Conservation (phyloP, 2,113 vertebrate genomes). For the Amphiprion percula region DNA sequence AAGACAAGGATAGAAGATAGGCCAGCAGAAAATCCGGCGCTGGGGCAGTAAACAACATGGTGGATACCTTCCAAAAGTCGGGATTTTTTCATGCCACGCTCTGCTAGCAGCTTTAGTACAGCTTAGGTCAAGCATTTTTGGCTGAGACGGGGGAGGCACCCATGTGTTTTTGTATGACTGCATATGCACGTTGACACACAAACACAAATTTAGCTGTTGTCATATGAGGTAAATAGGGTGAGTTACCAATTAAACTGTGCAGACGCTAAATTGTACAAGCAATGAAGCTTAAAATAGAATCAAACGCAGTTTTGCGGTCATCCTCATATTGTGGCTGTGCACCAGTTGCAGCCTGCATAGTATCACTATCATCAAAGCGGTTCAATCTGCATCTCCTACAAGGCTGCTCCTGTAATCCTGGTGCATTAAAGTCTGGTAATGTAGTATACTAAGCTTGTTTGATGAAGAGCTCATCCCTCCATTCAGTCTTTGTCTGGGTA, state of each 20-base stretch:
- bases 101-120: constrained; percentile 16
- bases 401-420: neutral
- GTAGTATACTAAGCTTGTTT: constrained; percentile 7
- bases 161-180: neutral
- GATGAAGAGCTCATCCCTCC: neutral
- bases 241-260: neutral
- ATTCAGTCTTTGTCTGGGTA: neutral
- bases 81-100: constrained; percentile 53
- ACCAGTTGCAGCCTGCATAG: neutral
- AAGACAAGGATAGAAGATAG: constrained; percentile 41
- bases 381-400: neutral
- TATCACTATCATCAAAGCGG: neutral
- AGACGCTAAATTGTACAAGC: neutral
- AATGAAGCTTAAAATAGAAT: neutral
- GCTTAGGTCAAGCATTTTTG: constrained; percentile 33
- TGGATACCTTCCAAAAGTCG: constrained; percentile 62
- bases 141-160: neutral
- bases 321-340: neutral
- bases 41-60: constrained; percentile 43
- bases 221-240: neutral
- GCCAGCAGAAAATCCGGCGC: constrained; percentile 51
- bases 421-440: constrained; percentile 8
- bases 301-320: neutral
- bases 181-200: constrained; percentile 30
- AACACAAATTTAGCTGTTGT: constrained; percentile 36